A percentile compares a stretch with the other conserved stretches of the same genome.
These are phyloP conservation scores for Tetrapedia diversipes DNA, from an alignment of 2,888 invertebrate genomes.

Conservation along the genomic window DNA sequence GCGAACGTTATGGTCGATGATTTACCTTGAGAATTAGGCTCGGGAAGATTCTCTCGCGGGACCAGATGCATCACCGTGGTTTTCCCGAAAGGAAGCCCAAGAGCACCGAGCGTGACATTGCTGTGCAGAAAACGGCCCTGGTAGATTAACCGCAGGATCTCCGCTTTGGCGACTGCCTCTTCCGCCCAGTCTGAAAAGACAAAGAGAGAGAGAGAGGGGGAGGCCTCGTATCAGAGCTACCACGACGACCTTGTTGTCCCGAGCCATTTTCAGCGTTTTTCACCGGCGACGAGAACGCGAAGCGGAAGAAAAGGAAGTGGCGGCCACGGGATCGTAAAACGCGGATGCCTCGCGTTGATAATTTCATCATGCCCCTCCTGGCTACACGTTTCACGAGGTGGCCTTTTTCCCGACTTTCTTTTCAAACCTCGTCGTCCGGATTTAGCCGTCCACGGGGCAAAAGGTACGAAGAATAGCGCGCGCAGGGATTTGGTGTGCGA, in stretches of 20 bases:
- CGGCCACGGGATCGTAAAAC: slow-evolving; percentile 23
- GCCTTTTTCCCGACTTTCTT: slow-evolving; percentile 1
- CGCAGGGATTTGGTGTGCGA: background rate
- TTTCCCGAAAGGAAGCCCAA: slow-evolving; percentile 98
- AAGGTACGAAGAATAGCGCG: background rate
- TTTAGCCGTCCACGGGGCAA: slow-evolving; percentile 8
- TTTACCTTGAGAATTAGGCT: slow-evolving; percentile 98
- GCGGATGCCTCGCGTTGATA: slow-evolving; percentile 26
- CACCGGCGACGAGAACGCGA: background rate
- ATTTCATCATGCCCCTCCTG: slow-evolving; percentile 22
- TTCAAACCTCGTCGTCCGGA: slow-evolving; percentile 14
- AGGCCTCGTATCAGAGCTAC: slow-evolving; percentile 15
- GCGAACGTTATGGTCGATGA: too few relatives aligned
- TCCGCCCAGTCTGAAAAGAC: slow-evolving; percentile 95
- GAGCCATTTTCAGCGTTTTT: slow-evolving; percentile 25
- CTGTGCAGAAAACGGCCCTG: slow-evolving; percentile 99
- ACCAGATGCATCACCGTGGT: slow-evolving; percentile 99
- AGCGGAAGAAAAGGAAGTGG: background rate
- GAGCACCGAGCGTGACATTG: slow-evolving; percentile 98
- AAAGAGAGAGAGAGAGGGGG: slow-evolving; percentile 35
- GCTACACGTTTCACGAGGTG: slow-evolving; percentile 5
- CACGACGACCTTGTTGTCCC: slow-evolving; percentile 32
- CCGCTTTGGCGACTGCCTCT: slow-evolving; percentile 97
- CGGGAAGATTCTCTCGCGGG: slow-evolving; percentile 99
- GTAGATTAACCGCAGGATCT: slow-evolving; percentile 99